These are phyloP conservation scores for Caenorhabditis sp. DNA, from an alignment of 2,888 invertebrate genomes.

Conservation along the genomic window DNA sequence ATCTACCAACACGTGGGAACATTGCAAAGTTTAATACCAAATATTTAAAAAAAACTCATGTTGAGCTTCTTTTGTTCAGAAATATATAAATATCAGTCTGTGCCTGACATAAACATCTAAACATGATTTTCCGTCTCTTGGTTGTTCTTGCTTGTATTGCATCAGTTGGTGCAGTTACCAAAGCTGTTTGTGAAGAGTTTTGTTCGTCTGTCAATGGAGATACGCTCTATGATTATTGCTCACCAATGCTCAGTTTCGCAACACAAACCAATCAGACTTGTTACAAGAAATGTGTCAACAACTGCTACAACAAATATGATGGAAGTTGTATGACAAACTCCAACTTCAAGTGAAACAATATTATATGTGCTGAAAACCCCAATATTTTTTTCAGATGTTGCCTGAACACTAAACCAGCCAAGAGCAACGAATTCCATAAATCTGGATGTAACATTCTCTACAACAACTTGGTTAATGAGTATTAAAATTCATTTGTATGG, in stretches of 20 bases:
- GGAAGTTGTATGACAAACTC: constrained; percentile 9
- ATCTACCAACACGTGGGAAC: too few species aligned
- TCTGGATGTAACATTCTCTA: background rate
- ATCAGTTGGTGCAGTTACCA: constrained; percentile 4
- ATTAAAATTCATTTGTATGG: too few species aligned
- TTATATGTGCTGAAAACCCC: too few species aligned
- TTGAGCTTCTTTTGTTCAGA: too few species aligned
- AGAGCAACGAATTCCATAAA: constrained; percentile 3
- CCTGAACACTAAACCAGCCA: constrained; percentile 3
- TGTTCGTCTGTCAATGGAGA: constrained; percentile 10
- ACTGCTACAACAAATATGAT: background rate
- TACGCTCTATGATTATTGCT: background rate
- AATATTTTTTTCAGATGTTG: constrained; percentile 5
- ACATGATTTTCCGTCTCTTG: background rate
- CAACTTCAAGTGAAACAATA: constrained; percentile 1
- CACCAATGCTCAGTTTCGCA: constrained; percentile 6
- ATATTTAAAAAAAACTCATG: too few species aligned
- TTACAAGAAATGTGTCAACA: constrained; percentile 11
- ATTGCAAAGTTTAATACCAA: too few species aligned
- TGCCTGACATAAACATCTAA: too few species aligned
- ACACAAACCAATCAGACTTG: constrained; percentile 6
- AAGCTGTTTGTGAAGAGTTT: constrained; percentile 6
- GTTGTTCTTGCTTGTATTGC: background rate
- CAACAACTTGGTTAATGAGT: background rate
- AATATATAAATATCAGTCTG: too few species aligned